Conservation (phyloP, 2,113 vertebrate genomes). For the Triplophysa dalaica region DNA sequence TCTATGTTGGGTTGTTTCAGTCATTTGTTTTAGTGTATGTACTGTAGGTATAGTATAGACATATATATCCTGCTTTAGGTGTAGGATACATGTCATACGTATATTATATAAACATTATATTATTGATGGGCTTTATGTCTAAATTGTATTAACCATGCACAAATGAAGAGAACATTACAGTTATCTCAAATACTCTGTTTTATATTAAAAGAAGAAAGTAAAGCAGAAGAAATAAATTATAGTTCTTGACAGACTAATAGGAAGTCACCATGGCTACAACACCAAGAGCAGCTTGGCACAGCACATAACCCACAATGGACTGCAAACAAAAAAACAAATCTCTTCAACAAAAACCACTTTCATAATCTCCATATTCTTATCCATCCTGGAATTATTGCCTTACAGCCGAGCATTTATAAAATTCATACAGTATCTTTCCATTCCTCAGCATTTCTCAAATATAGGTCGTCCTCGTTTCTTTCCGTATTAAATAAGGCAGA, state of each 20-base stretch:
- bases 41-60: too few relatives aligned
- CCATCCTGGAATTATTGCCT: not conserved
- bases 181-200: too few relatives aligned
- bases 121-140: too few relatives aligned
- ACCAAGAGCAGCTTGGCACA: not conserved
- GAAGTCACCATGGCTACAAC: not conserved
- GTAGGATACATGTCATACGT: too few relatives aligned
- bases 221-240: not conserved
- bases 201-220: too few relatives aligned
- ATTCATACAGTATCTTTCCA: not conserved
- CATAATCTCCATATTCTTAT: not conserved
- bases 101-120: too few relatives aligned
- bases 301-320: not conserved
- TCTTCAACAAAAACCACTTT: conserved; percentile 5
- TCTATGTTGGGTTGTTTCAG: too few relatives aligned
- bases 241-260: not conserved
- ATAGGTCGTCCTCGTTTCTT: conserved; percentile 15
- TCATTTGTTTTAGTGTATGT: too few relatives aligned
- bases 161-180: too few relatives aligned
- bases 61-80: too few relatives aligned
- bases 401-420: not conserved
- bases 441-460: conserved; percentile 9
- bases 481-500: conserved; percentile 4
- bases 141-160: too few relatives aligned
- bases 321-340: not conserved